Evolutionary conservation across 2,797 vertebrate genomes (phyloP), one percentile per base, ranked within the genome.

Genomic region (Fistularia commersonii): DNA sequence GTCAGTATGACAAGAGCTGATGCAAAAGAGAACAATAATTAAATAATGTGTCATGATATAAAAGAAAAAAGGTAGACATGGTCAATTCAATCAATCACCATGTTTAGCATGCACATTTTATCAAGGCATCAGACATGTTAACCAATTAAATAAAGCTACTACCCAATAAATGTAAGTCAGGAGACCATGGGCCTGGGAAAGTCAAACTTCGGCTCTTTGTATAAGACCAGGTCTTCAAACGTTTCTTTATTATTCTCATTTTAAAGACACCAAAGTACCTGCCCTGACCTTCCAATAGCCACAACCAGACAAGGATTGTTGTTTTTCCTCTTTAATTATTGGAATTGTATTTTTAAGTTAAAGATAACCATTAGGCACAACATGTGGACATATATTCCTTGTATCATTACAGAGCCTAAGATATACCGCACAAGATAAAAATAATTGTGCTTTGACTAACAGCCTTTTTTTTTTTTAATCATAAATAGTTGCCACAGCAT

Each of bases 121-220:
- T 23, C 2, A 23, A 23, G 23, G 23, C 23, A 23, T 23, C 23
- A 71, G 67, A 5, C 70, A 72, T 45, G 69, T 8, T 34, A 51
- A 79, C 64, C 77, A 66, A 66, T 45, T 74, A 60, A 67, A 56
- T 72, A 75, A 64, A 67, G 72, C 68, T 45, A 53, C 61, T 33
- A 41, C 33, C 54, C 68, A 69, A 55, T 41, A 63, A 66, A 73
- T 13, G 15, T 45, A 69, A 66, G 34, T 57, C 9, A 34, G 12
- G 8, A 11, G 45, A 48, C 58, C 38, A 57, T 23, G 2, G 23
- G 23, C 23, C 23, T 23, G 23, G 23, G 23, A 23, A 23, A 23
- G 23, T 23, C 23, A 23, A 23, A 23, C 23, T 23, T 23, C 23
- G 4, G 23, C 23, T 23, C 23, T 2, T 23, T 23, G 23, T 4